A percentile compares a stretch with the other conserved stretches of the same genome.
Evolutionary conservation across 2,113 vertebrate genomes (phyloP).

Genomic region (Thunnus maccoyii): DNA sequence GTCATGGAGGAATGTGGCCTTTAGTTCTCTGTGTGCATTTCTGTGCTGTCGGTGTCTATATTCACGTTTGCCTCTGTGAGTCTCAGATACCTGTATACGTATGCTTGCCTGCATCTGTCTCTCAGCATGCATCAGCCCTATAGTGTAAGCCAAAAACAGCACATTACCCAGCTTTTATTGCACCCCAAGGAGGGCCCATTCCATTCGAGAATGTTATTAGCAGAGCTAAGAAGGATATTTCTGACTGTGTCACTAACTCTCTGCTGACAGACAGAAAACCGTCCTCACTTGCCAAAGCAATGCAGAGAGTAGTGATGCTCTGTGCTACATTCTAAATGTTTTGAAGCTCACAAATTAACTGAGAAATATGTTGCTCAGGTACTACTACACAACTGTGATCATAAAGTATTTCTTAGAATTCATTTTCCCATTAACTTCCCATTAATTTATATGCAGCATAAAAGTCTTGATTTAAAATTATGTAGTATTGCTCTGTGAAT

Average conservation of each 20-base stretch:
- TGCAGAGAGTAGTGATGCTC: conserved; percentile 8
- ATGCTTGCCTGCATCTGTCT: conserved; percentile 53
- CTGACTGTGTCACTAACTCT: conserved; percentile 64
- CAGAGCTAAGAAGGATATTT: conserved; percentile 67
- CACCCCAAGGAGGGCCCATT: conserved; percentile 64
- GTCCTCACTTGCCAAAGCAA: conserved; percentile 45
- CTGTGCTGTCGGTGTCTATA: conserved; percentile 3
- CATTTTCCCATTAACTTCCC: no score
- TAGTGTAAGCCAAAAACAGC: conserved; percentile 66
- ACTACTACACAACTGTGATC: neutral
- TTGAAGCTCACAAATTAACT: conserved; percentile 18
- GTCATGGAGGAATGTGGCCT: conserved; percentile 2
- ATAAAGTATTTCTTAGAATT: no score
- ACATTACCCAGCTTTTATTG: conserved; percentile 71
- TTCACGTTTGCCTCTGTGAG: conserved; percentile 31
- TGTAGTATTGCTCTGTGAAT: no score
- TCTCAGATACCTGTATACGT: conserved; percentile 27
- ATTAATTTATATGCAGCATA: no score
- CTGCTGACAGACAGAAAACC: conserved; percentile 59
- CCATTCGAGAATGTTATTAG: conserved; percentile 65
- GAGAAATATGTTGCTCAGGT: neutral
- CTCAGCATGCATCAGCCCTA: conserved; percentile 48
- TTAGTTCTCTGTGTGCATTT: conserved; percentile 7
- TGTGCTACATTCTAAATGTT: conserved; percentile 23
- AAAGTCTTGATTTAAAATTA: no score